Evolutionary conservation across 1,140 invertebrate species (phyloP), one percentile per base, ranked within the genome.

Genomic region (Drosophila equinoxialis): DNA sequence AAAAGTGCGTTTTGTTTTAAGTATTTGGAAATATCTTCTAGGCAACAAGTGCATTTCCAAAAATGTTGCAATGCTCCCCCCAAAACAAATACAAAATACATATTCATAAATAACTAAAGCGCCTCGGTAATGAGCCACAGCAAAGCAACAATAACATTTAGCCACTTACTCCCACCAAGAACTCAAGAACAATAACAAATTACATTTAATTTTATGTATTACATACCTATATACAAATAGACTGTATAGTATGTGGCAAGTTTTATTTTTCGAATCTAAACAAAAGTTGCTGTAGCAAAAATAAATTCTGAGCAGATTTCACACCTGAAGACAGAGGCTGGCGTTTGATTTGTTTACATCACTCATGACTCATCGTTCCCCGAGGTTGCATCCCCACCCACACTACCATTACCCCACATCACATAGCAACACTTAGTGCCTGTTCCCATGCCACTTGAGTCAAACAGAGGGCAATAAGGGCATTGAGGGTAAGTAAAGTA

Each of bases 391-490:
- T 37, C 14, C 30, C 30, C 30, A 3, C 30, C 30, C 30, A 30
- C 5, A 30, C 2, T 6, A 6, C 1, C 30, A 30, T 6, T 6
- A 30, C 30, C 26, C 26, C 26, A 5, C 26, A 26, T 0, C 26
- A 26, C 26, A 26, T 26, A 0, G 30, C 30, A 68, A 64, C 69
- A 55, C 70, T 59, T 71, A 11, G 14, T 55, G 65, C 30, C 8
- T 10, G 35, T 57, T 89, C 84, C 85, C 84, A 89, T 75, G 84
- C 85, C 84, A 89, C 87, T 89, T 89, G 84, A 89, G 83, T 69
- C 17, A 11, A 37, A 37, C 45, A 23, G 3, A 23, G 45, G 3
- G 72, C 65, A 69, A 57, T 17, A 62, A 48, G 45, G 45, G 45
- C 45, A 48, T 51, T 51, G 17, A 23, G 45, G 45, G 45, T 51